Evolutionary conservation across 2,888 invertebrate genomes (phyloP).

Genomic region (Seira sanloemensis): DNA sequence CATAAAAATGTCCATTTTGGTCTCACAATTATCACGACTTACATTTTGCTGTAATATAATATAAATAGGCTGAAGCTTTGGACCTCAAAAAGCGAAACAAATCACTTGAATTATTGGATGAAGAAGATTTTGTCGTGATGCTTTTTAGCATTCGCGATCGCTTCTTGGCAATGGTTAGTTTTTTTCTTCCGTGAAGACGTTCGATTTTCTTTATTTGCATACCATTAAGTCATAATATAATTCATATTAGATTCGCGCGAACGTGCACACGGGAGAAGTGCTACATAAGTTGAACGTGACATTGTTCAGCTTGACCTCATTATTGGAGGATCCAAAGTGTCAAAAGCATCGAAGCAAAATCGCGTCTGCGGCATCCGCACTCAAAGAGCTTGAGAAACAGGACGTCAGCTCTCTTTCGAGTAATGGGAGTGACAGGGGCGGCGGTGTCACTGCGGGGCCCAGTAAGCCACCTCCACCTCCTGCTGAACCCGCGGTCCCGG

Average conservation of each 20-base stretch:
- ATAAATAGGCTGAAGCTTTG: constrained; percentile 68
- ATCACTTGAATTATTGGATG: constrained; percentile 65
- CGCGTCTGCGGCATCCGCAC: not conserved
- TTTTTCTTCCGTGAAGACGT: not conserved
- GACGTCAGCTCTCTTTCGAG: no score
- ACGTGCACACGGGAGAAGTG: constrained; percentile 56
- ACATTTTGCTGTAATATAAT: constrained; percentile 6
- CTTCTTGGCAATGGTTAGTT: constrained; percentile 69
- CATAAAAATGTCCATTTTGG: no score
- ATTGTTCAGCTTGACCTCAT: constrained; percentile 61
- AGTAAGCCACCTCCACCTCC: not conserved
- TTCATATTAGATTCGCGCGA: constrained; percentile 65
- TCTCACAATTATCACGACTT: no score
- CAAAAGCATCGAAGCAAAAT: constrained; percentile 58
- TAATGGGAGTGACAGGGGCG: no score
- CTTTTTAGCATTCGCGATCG: constrained; percentile 69
- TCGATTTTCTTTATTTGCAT: not conserved
- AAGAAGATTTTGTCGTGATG: constrained; percentile 70
- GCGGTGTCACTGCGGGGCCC: not conserved
- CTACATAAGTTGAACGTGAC: constrained; percentile 66
- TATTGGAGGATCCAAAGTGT: constrained; percentile 69
- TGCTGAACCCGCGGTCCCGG: not conserved
- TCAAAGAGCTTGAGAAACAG: not conserved
- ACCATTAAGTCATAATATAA: not conserved
- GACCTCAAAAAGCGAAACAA: constrained; percentile 63